These are phyloP conservation scores for Deroplatys truncata DNA, from an alignment of 2,888 invertebrate genomes.

Conservation along the genomic window DNA sequence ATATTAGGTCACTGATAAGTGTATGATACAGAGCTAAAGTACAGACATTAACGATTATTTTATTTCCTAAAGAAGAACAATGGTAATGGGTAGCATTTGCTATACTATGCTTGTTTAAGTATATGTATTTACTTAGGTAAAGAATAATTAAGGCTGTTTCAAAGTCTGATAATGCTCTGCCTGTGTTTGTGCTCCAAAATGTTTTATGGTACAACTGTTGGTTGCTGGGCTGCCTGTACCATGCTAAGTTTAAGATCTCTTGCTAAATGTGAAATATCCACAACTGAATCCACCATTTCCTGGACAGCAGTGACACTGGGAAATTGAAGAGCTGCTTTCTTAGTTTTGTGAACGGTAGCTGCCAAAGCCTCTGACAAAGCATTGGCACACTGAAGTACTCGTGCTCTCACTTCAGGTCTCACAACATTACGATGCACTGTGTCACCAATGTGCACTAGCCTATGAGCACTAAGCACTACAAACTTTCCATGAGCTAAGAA, in stretches of 20 bases:
- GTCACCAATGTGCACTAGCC: constrained; percentile 91
- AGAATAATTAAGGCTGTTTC: neutral
- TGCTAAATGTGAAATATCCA: constrained; percentile 79
- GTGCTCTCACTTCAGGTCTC: constrained; percentile 66
- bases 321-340: constrained; percentile 86
- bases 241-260: constrained; percentile 60
- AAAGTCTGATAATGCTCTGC: neutral
- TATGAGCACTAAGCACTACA: constrained; percentile 89
- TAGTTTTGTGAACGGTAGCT: constrained; percentile 80
- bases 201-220: neutral
- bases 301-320: constrained; percentile 87
- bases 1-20: neutral
- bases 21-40: neutral
- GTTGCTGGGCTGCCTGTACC: constrained; percentile 24
- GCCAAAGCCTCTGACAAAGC: constrained; percentile 76
- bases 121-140: neutral
- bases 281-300: constrained; percentile 89
- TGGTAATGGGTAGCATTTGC: neutral
- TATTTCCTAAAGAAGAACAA: neutral
- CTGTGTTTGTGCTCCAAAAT: neutral
- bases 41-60: neutral
- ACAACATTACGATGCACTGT: constrained; percentile 83
- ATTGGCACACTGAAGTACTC: constrained; percentile 72
- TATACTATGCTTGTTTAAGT: neutral
- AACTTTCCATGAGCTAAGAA: constrained; percentile 93